Conservation (phyloP, 2,113 vertebrate species). For the Sorex araneus region DNA sequence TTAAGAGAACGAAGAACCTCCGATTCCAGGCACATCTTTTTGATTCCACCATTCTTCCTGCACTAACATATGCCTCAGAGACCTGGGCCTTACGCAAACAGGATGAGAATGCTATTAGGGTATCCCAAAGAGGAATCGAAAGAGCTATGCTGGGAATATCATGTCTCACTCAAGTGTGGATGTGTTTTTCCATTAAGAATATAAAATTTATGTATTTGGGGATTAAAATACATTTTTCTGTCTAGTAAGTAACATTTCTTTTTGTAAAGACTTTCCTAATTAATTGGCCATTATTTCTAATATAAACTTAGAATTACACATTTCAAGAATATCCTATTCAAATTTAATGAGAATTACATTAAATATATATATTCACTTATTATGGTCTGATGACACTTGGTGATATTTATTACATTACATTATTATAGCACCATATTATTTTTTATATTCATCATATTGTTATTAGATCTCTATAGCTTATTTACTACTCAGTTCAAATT, state of each 20-base stretch:
- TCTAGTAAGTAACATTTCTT: background rate
- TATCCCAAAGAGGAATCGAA: too few species aligned
- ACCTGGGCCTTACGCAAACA: too few species aligned
- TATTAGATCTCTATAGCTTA: background rate
- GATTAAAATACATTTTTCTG: constrained; percentile 25
- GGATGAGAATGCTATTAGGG: too few species aligned
- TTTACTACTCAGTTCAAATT: background rate
- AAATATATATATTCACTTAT: background rate
- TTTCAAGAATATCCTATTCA: background rate
- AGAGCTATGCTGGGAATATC: too few species aligned
- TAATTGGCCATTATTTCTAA: constrained; percentile 16
- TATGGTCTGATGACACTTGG: background rate
- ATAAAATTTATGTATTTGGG: constrained; percentile 36
- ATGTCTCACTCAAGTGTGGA: too few species aligned
- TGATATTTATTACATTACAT: background rate
- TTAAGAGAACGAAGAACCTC: too few species aligned
- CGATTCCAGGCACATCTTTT: too few species aligned
- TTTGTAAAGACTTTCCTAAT: background rate
- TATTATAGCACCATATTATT: background rate
- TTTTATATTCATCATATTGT: background rate
- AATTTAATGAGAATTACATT: constrained; percentile 57
- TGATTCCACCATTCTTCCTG: too few species aligned
- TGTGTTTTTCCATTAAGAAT: constrained; percentile 2
- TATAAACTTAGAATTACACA: background rate
- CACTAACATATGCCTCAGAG: too few species aligned